Conservation (phyloP, 2,797 vertebrate genomes). For the Rhinoraja longicauda region DNA sequence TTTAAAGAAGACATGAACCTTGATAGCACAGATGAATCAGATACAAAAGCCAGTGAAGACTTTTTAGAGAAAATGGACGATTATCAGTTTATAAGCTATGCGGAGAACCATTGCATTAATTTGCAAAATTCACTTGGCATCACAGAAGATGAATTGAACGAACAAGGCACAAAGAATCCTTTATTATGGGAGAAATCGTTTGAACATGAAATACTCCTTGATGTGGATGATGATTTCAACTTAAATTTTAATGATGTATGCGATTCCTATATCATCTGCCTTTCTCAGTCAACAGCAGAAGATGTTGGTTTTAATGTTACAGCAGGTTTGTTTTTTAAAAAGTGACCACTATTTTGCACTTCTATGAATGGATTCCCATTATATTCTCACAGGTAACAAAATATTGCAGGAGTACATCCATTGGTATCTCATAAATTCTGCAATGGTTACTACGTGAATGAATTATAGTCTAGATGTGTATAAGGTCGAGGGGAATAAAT, state of each 20-base stretch:
- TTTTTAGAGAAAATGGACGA: conserved; percentile 34
- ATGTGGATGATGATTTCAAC: conserved; percentile 65
- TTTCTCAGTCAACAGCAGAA: conserved; percentile 56
- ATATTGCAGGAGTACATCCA: not conserved
- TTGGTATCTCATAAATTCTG: not conserved
- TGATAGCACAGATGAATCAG: not conserved
- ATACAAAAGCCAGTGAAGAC: not conserved
- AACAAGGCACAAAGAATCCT: conserved; percentile 41
- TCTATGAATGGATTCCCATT: not conserved
- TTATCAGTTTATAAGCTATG: conserved; percentile 19
- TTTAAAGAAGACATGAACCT: not conserved
- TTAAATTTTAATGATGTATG: conserved; percentile 63
- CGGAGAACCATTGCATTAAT: conserved; percentile 7
- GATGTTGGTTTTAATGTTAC: conserved; percentile 49
- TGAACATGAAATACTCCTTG: conserved; percentile 62
- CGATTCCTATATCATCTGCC: conserved; percentile 51
- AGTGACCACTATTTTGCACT: not conserved
- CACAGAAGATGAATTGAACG: not conserved
- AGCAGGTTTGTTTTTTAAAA: not conserved
- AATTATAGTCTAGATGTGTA: too few relatives aligned
- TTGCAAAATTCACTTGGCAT: not conserved
- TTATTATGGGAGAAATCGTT: conserved; percentile 62
- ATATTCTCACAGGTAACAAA: not conserved
- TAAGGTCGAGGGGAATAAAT: too few relatives aligned
- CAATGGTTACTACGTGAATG: not conserved